Percentiles rank a stretch among this genome's conserved stretches.
phyloP scores from a whole-genome alignment of 2,888 invertebrate genomes.

The Rugalucina vietnamica region DNA sequence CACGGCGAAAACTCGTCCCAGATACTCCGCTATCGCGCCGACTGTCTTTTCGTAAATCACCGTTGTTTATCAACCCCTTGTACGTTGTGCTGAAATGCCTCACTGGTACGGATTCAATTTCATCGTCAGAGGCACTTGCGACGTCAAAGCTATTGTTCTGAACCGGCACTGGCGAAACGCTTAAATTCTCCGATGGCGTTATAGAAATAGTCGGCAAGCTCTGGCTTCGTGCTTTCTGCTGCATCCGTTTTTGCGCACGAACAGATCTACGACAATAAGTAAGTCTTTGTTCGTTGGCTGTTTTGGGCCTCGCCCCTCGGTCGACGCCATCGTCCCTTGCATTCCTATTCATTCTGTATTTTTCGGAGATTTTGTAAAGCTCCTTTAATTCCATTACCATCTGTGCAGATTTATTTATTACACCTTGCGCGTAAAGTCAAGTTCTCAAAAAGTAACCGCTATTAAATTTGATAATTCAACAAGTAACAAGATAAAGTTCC shows the following conservation, averaged over 20 bases:
- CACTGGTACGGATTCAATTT: conserved; percentile 85
- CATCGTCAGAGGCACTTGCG: conserved; percentile 16
- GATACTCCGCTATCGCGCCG: conserved; percentile 55
- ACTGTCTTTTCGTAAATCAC: conserved; percentile 86
- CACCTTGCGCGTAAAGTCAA: too few relatives aligned
- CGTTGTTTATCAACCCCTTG: conserved; percentile 95
- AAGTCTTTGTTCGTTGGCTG: conserved; percentile 15
- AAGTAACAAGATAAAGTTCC: too few relatives aligned
- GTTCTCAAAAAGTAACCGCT: too few relatives aligned
- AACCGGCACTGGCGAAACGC: background rate
- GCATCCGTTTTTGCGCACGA: conserved; percentile 47
- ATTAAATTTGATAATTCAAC: too few relatives aligned
- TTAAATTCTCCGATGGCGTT: conserved; percentile 29
- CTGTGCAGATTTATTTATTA: background rate
- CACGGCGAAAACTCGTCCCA: conserved; percentile 31
- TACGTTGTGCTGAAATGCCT: conserved; percentile 97
- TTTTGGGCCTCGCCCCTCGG: background rate
- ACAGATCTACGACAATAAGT: conserved; percentile 56
- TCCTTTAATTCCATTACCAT: conserved; percentile 54
- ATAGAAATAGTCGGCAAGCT: conserved; percentile 55
- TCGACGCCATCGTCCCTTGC: background rate
- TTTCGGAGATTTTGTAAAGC: conserved; percentile 57
- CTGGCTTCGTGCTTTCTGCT: conserved; percentile 51
- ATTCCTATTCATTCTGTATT: conserved; percentile 50
- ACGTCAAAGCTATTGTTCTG: conserved; percentile 8